Evolutionary conservation across 1,140 invertebrate species (phyloP), one percentile per base, ranked within the genome.

Genomic region (Tetragonula clypearis): DNA sequence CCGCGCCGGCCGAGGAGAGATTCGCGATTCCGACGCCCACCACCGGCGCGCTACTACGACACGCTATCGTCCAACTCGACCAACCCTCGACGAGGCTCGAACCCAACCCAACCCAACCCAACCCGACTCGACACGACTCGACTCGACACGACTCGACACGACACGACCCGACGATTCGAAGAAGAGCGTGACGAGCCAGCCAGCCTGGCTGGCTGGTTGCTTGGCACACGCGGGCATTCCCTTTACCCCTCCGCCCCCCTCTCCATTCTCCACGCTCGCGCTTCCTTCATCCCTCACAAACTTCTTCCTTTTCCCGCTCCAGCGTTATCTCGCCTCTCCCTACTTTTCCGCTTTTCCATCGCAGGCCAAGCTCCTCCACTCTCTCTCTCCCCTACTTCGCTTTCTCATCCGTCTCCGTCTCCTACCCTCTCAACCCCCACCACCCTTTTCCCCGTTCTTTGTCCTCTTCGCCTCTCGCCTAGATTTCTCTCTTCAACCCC

Each of bases 21-120:
- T 89, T 89, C 85, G 85, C 88, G 85, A 89, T 88, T 88, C 87
- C 85, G 73, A 80, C 85, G 84, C 85, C 81, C 65, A 84, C 84
- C 49, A 30, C 56, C 77, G 78, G 73, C 69, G 55, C 74, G 41
- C 71, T 56, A n/a, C 73, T 56, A 30, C 49, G 14, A 62, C 79
- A 66, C 84, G 26, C 49, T 55, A 62, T 84, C 82, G 77, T 73
- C 66, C 87, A 65, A 87, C 49, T 53, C 87, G 78, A 81, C 87
- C 88, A 89, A 89, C 83, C 79, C 77, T 79, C 65, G 62, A 49
- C 65, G 58, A 82, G 72, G 83, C 79, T 72, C 73, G 55, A 84
- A 88, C 60, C 87, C 87, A 88, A 88, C 84, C 88, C 83, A 79
- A 89, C 80, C 82, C 41, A 49, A 49, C 41, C 77, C 84, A 72